phyloP scores from a whole-genome alignment of 2,113 vertebrate genomes.

The Sinocyclocheilus anshuiensis region DNA sequence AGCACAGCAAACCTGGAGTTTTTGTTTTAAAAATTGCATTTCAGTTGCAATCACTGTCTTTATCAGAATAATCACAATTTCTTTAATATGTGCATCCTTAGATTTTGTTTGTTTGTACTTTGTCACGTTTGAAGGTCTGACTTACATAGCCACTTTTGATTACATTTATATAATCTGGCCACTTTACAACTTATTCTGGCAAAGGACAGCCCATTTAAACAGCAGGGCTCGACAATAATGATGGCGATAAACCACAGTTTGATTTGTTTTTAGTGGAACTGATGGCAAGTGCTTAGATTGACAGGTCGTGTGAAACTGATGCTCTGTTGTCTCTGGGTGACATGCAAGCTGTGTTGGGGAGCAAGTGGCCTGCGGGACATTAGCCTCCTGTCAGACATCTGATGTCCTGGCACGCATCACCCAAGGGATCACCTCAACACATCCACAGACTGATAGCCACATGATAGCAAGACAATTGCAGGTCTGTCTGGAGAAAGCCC shows the following conservation, averaged over 20 bases:
- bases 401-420: neutral
- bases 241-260: neutral
- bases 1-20: too few species aligned
- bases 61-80: too few species aligned
- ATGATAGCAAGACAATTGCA: neutral
- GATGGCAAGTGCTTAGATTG: neutral
- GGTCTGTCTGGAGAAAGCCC: neutral
- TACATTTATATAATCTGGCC: neutral
- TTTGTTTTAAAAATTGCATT: too few species aligned
- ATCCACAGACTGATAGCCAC: neutral
- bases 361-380: constrained; percentile 75
- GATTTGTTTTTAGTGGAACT: neutral
- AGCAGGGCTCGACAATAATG: neutral
- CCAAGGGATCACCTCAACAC: neutral
- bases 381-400: constrained; percentile 44
- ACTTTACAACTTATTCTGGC: neutral
- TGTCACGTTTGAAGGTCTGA: too few species aligned
- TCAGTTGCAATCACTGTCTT: too few species aligned
- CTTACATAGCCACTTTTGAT: too few species aligned
- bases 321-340: constrained; percentile 79
- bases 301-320: constrained; percentile 73
- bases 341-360: constrained; percentile 82
- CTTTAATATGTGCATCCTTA: too few species aligned
- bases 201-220: neutral
- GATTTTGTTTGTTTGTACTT: too few species aligned